These are phyloP conservation scores for Pluvianellus socialis DNA, from an alignment of 2,113 vertebrate genomes.

Conservation along the genomic window DNA sequence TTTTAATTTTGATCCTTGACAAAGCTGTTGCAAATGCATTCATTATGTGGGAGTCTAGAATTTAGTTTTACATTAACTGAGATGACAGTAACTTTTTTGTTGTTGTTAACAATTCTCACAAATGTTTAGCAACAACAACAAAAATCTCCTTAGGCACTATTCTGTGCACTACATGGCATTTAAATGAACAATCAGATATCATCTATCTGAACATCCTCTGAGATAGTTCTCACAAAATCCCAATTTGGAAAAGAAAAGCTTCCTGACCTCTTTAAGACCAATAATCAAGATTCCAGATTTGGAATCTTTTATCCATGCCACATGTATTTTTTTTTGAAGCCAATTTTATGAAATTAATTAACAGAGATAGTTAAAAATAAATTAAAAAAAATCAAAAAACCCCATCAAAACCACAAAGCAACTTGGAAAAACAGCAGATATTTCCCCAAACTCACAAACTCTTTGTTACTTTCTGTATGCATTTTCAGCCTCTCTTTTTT, in stretches of 20 bases:
- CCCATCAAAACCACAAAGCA: neutral
- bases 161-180: fast-evolving
- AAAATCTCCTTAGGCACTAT: neutral
- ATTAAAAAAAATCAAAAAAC: neutral
- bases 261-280: neutral
- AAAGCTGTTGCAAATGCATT: neutral
- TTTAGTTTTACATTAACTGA: neutral
- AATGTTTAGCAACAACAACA: neutral
- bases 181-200: neutral
- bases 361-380: neutral
- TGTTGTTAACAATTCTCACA: neutral
- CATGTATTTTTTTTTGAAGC: neutral
- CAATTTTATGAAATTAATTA: neutral
- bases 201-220: neutral
- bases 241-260: neutral
- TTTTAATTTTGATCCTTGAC: neutral
- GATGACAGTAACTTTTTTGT: neutral
- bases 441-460: neutral
- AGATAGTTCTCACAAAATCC: neutral
- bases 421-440: neutral
- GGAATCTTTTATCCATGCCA: fast-evolving
- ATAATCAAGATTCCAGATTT: neutral
- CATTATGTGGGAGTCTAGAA: neutral
- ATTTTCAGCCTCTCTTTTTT: neutral
- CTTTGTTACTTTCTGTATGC: neutral